Conservation (phyloP, 2,888 invertebrate genomes). For the Brenthis hecate region DNA sequence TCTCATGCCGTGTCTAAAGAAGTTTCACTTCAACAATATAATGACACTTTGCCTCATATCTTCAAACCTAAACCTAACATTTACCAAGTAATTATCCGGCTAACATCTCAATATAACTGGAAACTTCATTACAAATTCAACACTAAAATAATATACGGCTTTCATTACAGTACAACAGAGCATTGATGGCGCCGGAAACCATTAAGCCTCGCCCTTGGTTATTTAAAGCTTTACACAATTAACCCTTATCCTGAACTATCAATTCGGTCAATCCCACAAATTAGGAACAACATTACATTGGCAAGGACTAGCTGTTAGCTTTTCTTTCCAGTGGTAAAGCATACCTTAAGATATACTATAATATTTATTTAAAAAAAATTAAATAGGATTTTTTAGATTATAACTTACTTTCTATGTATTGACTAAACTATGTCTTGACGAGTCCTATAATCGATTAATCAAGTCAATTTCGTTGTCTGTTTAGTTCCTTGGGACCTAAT, state of each 20-base stretch:
- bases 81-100: no score
- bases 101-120: background rate
- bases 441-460: no score
- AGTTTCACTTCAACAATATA: no score
- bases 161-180: conserved; percentile 11
- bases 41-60: no score
- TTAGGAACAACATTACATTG: conserved; percentile 43
- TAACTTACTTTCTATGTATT: no score
- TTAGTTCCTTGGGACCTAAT: no score
- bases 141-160: conserved; percentile 24
- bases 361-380: no score
- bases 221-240: conserved; percentile 39
- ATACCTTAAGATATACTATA: background rate
- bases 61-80: no score
- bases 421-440: no score
- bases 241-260: conserved; percentile 39
- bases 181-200: conserved; percentile 22
- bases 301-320: conserved; percentile 33
- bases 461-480: no score
- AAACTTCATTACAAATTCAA: conserved; percentile 17
- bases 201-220: conserved; percentile 29
- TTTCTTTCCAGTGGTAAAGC: conserved; percentile 7
- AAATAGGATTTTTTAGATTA: no score
- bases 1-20: no score
- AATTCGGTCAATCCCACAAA: conserved; percentile 47